These are phyloP conservation scores for Aplochiton taeniatus DNA, from an alignment of 2,797 vertebrate genomes.

Conservation along the genomic window DNA sequence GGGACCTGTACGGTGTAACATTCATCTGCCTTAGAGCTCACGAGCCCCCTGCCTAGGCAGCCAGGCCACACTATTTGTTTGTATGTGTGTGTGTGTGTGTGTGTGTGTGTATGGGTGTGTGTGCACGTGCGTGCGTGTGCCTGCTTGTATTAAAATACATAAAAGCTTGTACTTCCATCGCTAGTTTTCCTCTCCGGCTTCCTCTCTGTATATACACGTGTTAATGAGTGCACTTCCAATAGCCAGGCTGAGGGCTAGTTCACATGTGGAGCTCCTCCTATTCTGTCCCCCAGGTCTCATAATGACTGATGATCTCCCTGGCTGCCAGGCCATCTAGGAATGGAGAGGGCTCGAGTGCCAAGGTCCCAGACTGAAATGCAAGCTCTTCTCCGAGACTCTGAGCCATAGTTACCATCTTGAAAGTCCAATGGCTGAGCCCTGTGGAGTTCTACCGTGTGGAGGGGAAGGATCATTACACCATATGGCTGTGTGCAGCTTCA, in stretches of 20 bases:
- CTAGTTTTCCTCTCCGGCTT: background rate
- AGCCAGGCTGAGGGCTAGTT: conserved; percentile 22
- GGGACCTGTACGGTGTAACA: background rate
- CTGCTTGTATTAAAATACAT: background rate
- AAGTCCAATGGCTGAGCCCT: background rate
- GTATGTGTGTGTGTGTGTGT: background rate
- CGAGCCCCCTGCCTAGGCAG: background rate
- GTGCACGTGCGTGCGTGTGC: background rate
- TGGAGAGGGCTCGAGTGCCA: conserved; percentile 19
- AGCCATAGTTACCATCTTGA: too few relatives aligned
- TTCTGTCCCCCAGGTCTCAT: conserved; percentile 11
- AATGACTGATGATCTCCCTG: background rate
- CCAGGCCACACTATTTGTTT: too few relatives aligned
- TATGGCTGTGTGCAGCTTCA: background rate
- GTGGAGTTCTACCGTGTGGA: background rate
- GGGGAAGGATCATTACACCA: background rate
- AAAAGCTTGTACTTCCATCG: background rate
- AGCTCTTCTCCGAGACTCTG: conserved; percentile 23
- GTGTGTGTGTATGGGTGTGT: background rate
- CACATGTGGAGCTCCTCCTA: conserved; percentile 32
- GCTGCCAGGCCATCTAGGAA: conserved; percentile 25
- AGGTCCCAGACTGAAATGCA: conserved; percentile 49
- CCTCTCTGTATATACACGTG: too few relatives aligned
- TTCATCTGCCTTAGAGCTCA: conserved; percentile 32
- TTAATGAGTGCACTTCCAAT: conserved; percentile 10